Evolutionary conservation across 2,797 vertebrate genomes (phyloP), one percentile per base, ranked within the genome.

Genomic region (Brachyrhaphis roseni): DNA sequence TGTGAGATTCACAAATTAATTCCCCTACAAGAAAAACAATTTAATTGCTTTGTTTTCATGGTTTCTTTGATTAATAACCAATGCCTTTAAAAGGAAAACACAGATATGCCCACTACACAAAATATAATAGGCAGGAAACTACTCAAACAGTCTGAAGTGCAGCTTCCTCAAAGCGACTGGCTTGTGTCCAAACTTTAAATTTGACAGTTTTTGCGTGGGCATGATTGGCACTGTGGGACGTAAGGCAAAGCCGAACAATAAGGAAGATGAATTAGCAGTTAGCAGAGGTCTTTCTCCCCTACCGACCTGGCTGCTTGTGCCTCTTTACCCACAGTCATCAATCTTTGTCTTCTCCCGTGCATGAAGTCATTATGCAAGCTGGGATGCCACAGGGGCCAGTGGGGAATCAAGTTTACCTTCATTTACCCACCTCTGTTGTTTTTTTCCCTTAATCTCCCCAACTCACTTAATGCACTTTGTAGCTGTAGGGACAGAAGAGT

Each of bases 181-280:
- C 94, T 80, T 2, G 36, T 18, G 72, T 95, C 95, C 96, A 96
- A 87, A 91, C 77, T 86, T 83, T 76, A 90, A 89, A 92, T 90
- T 86, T 93, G 92, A 94, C 92, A 92, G 84, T 90, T 90, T 83
- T 43, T 78, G 82, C 71, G 91, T 93, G 88, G 92, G 91, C 70
- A 76, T 93, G 92, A 93, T 94, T 91, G 80, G 89, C 87, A 87
- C 92, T 12, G 86, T 88, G 92, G 92, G 90, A 91, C 53, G 49
- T 57, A 10, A 74, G 79, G 82, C 84, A 76, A 85, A 81, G 83
- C 87, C 1, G 90, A 90, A 94, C 93, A 93, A 94, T 90, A 90
- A 92, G 87, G 87, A 93, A 96, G 96, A 97, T 96, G 94, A 95
- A 96, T 96, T 95, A 94, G 93, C 89, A 90, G 82, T 81, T 84